phyloP scores from a whole-genome alignment of 2,113 vertebrate genomes.

The Balaenoptera acutorostrata region DNA sequence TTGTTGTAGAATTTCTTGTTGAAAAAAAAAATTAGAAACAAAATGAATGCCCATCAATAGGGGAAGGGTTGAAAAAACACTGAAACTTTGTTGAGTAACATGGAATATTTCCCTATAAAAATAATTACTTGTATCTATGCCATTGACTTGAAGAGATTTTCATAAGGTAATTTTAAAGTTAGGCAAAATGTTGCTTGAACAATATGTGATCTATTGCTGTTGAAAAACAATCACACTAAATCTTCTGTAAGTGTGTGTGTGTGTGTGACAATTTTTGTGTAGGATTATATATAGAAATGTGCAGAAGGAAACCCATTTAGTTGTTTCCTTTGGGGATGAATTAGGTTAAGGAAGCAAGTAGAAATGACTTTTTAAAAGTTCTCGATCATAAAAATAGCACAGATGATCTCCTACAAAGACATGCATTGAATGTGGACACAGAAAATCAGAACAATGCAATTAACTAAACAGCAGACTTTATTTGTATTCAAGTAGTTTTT shows the following conservation, averaged over 20 bases:
- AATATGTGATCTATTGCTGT: not conserved
- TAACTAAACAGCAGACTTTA: not conserved
- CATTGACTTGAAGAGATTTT: not conserved
- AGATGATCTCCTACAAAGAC: not conserved
- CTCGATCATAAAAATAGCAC: not conserved
- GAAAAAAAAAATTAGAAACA: not conserved
- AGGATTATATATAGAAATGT: not conserved
- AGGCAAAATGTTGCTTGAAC: not conserved
- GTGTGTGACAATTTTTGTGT: not conserved
- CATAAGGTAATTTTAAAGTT: not conserved
- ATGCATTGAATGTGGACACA: not conserved
- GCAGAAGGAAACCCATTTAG: not conserved
- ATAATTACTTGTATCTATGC: not conserved
- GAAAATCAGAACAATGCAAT: not conserved
- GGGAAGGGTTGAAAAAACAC: not conserved
- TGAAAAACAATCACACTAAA: not conserved
- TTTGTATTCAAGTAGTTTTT: not conserved
- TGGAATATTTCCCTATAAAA: not conserved
- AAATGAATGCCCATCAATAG: not conserved
- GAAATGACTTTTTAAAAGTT: not conserved
- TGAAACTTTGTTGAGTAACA: not conserved
- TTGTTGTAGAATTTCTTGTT: not conserved
- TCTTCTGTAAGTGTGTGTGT: not conserved
- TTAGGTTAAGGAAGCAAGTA: not conserved
- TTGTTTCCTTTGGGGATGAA: not conserved